These are phyloP conservation scores for Tetramorium parvispinum DNA, from an alignment of 1,140 invertebrate species.

Conservation along the genomic window DNA sequence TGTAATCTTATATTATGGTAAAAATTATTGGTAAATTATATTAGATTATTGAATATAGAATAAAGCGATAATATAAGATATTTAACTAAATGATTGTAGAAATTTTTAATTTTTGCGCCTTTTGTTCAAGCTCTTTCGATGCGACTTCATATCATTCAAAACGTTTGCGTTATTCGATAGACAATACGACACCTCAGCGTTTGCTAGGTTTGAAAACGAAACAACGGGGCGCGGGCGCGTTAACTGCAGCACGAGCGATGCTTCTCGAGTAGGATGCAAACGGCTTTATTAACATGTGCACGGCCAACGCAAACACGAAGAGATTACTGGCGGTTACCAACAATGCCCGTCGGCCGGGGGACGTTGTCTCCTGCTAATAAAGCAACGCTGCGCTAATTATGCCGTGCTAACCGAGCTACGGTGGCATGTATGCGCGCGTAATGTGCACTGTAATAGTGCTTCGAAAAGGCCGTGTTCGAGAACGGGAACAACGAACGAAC, in stretches of 20 bases:
- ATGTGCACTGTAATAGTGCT: constrained; percentile 44
- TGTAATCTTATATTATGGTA: background rate
- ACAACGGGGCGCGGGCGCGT: constrained; percentile 28
- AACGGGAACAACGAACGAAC: constrained; percentile 8
- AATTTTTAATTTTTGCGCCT: background rate
- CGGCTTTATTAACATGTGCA: constrained; percentile 79
- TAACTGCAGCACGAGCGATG: constrained; percentile 44
- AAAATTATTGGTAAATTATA: no score
- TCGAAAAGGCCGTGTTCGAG: constrained; percentile 25
- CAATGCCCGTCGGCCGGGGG: constrained; percentile 70
- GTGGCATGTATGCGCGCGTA: constrained; percentile 34
- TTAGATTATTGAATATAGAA: background rate
- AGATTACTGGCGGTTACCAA: constrained; percentile 77
- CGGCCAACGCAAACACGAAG: constrained; percentile 70
- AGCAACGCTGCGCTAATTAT: constrained; percentile 81
- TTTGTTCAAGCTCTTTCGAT: background rate
- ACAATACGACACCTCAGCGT: constrained; percentile 16
- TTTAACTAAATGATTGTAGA: background rate
- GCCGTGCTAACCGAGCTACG: constrained; percentile 77
- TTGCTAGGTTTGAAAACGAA: background rate
- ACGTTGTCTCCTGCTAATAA: constrained; percentile 81
- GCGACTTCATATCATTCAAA: background rate
- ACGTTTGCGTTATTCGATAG: constrained; percentile 2
- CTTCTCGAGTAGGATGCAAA: constrained; percentile 68
- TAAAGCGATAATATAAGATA: background rate